phyloP scores from a whole-genome alignment of 64 coral and sea anemone species.

The Orbicella faveolata region DNA sequence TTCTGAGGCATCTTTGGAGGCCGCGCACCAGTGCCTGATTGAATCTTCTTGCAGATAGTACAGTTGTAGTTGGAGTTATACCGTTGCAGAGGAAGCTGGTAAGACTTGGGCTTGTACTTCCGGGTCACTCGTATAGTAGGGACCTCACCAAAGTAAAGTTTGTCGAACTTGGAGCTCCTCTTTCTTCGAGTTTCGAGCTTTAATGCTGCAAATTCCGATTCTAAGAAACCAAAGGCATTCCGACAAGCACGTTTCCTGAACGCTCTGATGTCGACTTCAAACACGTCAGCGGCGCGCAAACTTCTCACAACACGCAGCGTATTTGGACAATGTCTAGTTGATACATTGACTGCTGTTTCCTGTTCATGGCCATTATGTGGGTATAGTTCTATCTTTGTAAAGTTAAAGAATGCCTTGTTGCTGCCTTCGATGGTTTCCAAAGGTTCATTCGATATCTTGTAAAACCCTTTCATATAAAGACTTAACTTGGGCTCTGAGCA shows the following conservation, averaged over 20 bases:
- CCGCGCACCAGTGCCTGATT: constrained; percentile 13
- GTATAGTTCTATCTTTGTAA: constrained; percentile 56
- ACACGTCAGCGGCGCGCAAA: not conserved
- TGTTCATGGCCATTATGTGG: constrained; percentile 56
- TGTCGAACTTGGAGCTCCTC: constrained; percentile 33
- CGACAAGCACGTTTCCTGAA: constrained; percentile 74
- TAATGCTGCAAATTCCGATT: constrained; percentile 67
- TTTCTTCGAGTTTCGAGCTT: constrained; percentile 59
- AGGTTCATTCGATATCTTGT: constrained; percentile 30
- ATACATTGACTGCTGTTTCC: constrained; percentile 20
- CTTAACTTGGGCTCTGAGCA: constrained; percentile 73
- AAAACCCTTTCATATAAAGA: constrained; percentile 59
- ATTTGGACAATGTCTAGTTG: constrained; percentile 56
- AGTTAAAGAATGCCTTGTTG: constrained; percentile 63
- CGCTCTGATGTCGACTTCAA: constrained; percentile 38
- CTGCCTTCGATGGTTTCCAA: constrained; percentile 16
- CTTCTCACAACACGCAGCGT: constrained; percentile 49
- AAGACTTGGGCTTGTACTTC: constrained; percentile 53
- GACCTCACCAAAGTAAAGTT: constrained; percentile 74
- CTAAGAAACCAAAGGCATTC: constrained; percentile 71
- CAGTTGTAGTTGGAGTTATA: constrained; percentile 64
- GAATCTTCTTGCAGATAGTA: constrained; percentile 59
- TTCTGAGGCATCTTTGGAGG: constrained; percentile 42
- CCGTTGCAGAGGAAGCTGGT: constrained; percentile 74
- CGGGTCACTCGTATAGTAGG: constrained; percentile 41